These are phyloP conservation scores for Indicator maculatus DNA, from an alignment of 2,113 vertebrate species.

Conservation along the genomic window DNA sequence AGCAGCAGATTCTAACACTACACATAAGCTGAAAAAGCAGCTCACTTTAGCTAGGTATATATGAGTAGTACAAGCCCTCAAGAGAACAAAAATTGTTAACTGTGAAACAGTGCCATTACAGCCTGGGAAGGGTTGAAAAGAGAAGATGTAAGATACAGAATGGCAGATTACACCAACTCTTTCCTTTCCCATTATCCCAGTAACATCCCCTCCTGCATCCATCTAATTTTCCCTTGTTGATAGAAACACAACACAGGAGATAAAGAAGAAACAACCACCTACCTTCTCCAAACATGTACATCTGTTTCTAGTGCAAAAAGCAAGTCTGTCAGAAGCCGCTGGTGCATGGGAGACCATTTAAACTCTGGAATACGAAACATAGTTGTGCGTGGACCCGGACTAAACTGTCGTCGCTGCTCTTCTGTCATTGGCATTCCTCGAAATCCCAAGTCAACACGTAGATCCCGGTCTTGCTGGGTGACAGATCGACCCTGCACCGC, in stretches of 20 bases:
- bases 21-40: not conserved
- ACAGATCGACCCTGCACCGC: conserved; percentile 90
- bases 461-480: conserved; percentile 90
- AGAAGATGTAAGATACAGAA: not conserved
- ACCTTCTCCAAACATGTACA: conserved; percentile 99
- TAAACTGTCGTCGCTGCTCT: conserved; percentile 96
- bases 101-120: not conserved
- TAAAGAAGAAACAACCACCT: conserved; percentile 1
- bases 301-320: conserved; percentile 97
- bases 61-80: not conserved
- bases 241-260: not conserved
- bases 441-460: conserved; percentile 95
- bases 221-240: not conserved
- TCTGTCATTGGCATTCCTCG: conserved; percentile 99
- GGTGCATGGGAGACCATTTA: conserved; percentile 99
- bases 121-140: not conserved
- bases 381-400: conserved; percentile 95
- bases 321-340: conserved; percentile 93
- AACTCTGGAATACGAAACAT: conserved; percentile 99
- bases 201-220: not conserved
- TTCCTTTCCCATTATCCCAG: not conserved
- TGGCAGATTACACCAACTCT: not conserved
- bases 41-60: not conserved
- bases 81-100: not conserved
- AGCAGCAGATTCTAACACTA: not conserved